These are phyloP conservation scores for Xyliphius kryptos DNA, from an alignment of 2,113 vertebrate species.

Conservation along the genomic window DNA sequence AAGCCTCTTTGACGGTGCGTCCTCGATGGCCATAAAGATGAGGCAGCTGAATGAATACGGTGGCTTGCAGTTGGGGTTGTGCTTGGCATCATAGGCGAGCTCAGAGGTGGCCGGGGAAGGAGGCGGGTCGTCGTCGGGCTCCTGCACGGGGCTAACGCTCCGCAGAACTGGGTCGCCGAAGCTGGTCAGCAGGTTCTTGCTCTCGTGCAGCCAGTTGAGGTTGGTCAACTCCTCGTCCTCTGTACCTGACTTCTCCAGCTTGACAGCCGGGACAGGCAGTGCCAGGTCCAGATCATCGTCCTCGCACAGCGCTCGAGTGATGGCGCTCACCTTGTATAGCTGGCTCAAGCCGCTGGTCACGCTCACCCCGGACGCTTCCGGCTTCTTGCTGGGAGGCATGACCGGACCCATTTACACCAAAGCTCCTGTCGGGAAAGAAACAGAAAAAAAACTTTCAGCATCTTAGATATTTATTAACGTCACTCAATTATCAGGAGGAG, in stretches of 20 bases:
- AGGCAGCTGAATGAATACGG: slow-evolving; percentile 91
- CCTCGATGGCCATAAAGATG: slow-evolving; percentile 92
- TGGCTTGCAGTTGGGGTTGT: slow-evolving; percentile 87
- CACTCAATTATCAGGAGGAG: too few species aligned
- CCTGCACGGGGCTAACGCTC: slow-evolving; percentile 83
- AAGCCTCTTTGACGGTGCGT: slow-evolving; percentile 81
- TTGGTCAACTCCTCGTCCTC: slow-evolving; percentile 83
- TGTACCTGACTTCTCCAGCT: slow-evolving; percentile 74
- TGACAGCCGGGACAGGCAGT: slow-evolving; percentile 72
- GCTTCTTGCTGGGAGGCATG: slow-evolving; percentile 92
- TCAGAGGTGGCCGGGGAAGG: slow-evolving; percentile 79
- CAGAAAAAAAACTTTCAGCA: neutral
- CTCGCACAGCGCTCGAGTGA: slow-evolving; percentile 75
- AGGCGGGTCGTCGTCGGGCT: slow-evolving; percentile 74
- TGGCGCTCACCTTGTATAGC: slow-evolving; percentile 67
- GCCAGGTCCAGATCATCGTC: slow-evolving; percentile 79
- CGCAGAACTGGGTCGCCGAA: slow-evolving; percentile 81
- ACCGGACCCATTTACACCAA: slow-evolving; percentile 88
- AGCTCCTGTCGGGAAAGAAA: slow-evolving; percentile 58
- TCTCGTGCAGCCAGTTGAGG: slow-evolving; percentile 86
- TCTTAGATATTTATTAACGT: too few species aligned
- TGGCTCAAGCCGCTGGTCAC: slow-evolving; percentile 77
- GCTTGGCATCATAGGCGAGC: slow-evolving; percentile 81
- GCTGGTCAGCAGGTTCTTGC: slow-evolving; percentile 84
- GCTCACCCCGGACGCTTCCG: slow-evolving; percentile 79